phyloP scores from a whole-genome alignment of 2,113 vertebrate genomes.

The Glaucidium brasilianum region DNA sequence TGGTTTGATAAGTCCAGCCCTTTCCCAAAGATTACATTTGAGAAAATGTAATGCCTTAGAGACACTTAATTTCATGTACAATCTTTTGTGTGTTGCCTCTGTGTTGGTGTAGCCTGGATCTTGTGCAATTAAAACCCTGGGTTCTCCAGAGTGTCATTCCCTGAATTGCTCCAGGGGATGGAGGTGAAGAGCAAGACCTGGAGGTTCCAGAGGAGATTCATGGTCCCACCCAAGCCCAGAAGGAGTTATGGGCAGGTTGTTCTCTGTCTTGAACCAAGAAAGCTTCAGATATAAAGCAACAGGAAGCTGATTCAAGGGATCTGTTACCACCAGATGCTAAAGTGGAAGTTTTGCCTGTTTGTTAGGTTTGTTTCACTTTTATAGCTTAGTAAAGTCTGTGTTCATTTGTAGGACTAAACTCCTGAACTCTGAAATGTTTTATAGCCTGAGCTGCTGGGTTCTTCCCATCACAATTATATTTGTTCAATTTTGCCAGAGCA shows the following conservation, averaged over 20 bases:
- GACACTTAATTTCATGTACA: background rate
- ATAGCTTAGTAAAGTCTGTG: background rate
- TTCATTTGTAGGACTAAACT: background rate
- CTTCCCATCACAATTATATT: background rate
- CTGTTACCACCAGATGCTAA: background rate
- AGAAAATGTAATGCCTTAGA: background rate
- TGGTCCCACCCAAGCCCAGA: background rate
- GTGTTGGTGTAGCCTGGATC: background rate
- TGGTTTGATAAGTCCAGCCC: background rate
- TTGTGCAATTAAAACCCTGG: background rate
- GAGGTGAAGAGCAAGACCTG: background rate
- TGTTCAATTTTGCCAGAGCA: background rate
- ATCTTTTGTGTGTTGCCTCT: background rate
- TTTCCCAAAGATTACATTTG: background rate
- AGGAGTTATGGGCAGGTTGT: rapidly evolving
- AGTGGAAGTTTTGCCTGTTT: background rate
- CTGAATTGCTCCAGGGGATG: background rate
- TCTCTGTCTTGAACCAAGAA: background rate
- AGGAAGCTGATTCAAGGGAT: background rate
- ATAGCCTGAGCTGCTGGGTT: background rate
- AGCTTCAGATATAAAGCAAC: background rate
- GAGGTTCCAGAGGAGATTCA: background rate
- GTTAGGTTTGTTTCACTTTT: background rate
- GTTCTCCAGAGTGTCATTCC: background rate
- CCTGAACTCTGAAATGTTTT: background rate